These are phyloP conservation scores for Parauchenoglanis punctatus DNA, from an alignment of 2,797 vertebrate species.

Conservation along the genomic window DNA sequence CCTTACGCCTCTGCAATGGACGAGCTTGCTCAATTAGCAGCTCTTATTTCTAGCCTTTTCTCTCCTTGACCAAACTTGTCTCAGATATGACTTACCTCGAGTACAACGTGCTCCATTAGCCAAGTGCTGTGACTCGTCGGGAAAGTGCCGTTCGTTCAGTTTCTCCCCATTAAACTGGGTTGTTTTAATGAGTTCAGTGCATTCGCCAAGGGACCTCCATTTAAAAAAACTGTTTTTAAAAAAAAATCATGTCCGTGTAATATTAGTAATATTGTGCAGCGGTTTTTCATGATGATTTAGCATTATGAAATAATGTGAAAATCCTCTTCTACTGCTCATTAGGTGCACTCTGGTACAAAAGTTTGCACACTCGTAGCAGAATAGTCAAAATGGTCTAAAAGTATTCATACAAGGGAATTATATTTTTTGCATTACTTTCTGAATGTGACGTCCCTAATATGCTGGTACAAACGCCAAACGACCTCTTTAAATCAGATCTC, in stretches of 20 bases:
- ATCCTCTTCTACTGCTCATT: background rate
- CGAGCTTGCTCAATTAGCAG: constrained; percentile 36
- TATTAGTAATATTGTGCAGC: background rate
- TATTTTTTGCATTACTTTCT: background rate
- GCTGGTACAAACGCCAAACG: background rate
- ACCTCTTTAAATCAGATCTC: background rate
- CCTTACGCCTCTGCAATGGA: constrained; percentile 14
- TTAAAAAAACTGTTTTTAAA: background rate
- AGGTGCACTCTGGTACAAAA: background rate
- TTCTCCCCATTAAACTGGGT: constrained; percentile 30
- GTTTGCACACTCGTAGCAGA: background rate
- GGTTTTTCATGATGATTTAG: background rate
- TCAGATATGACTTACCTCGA: background rate
- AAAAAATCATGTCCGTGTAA: background rate
- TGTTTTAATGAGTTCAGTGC: constrained; percentile 14
- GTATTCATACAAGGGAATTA: background rate
- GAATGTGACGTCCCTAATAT: background rate
- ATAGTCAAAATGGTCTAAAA: too few species aligned
- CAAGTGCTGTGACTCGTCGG: constrained; percentile 20
- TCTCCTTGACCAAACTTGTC: constrained; percentile 10
- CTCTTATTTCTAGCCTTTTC: constrained; percentile 19
- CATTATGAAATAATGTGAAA: background rate
- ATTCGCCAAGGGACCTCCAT: background rate
- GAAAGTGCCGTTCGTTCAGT: constrained; percentile 27
- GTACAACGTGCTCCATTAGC: constrained; percentile 39